A percentile compares a stretch with the other conserved stretches of the same genome.
Evolutionary conservation across 2,888 invertebrate species (phyloP).

Genomic region (Strigamia transsilvanica): DNA sequence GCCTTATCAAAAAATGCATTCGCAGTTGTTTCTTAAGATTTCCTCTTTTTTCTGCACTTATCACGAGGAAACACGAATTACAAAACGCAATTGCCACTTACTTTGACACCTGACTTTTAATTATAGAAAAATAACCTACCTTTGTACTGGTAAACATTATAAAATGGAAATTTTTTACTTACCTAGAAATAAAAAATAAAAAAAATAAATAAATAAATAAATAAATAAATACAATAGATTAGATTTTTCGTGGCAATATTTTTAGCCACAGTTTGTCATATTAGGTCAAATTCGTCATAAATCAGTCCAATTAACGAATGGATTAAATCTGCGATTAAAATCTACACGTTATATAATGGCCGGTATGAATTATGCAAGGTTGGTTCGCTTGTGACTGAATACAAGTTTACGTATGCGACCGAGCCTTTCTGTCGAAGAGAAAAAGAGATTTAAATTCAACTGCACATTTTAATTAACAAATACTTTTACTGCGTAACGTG

Average conservation of each 20-base stretch:
- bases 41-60: neutral
- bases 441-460: too few species aligned
- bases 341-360: neutral
- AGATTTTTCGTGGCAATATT: neutral
- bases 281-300: constrained; percentile 7
- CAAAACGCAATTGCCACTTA: neutral
- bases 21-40: neutral
- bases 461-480: too few species aligned
- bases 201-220: neutral
- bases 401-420: too few species aligned
- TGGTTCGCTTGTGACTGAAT: neutral
- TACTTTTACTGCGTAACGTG: too few species aligned
- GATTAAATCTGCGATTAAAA: constrained; percentile 13
- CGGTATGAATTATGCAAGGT: neutral
- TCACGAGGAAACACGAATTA: neutral
- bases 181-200: constrained; percentile 34
- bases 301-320: constrained; percentile 18
- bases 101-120: neutral
- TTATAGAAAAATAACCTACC: neutral
- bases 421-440: too few species aligned
- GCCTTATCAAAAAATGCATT: neutral
- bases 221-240: neutral
- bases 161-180: constrained; percentile 24
- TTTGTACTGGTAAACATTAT: neutral
- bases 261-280: neutral